Conservation (phyloP, 2,797 vertebrate genomes). For the Melanotaenia maccullochi region DNA sequence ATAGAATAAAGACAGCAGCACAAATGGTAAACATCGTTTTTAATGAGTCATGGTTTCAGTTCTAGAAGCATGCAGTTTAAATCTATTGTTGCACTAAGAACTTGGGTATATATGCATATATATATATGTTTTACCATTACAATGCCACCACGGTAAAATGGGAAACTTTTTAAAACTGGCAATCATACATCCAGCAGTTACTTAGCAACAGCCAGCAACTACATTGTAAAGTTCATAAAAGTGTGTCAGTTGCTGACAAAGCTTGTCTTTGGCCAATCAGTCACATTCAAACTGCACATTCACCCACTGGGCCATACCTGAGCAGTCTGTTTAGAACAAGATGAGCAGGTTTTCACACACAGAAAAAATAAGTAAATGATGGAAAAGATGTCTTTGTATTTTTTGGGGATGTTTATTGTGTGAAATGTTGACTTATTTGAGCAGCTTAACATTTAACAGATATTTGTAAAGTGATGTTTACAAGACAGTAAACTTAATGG, state of each 20-base stretch:
- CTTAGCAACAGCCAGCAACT: slow-evolving; percentile 62
- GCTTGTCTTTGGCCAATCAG: slow-evolving; percentile 23
- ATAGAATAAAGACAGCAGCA: neutral
- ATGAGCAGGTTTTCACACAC: slow-evolving; percentile 43
- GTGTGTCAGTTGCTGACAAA: slow-evolving; percentile 23
- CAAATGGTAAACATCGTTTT: neutral
- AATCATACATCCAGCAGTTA: slow-evolving; percentile 45
- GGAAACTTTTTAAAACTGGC: slow-evolving; percentile 23
- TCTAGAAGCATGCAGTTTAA: neutral
- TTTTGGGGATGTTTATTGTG: neutral
- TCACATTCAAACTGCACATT: slow-evolving; percentile 29
- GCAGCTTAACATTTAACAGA: neutral
- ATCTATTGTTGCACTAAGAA: neutral
- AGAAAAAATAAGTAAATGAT: no score
- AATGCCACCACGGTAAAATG: slow-evolving; percentile 30
- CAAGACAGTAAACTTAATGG: neutral
- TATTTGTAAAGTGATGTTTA: neutral
- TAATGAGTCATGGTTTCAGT: neutral
- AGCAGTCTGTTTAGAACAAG: slow-evolving; percentile 44
- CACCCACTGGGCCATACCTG: slow-evolving; percentile 5
- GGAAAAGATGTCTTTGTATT: no score
- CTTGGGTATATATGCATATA: neutral
- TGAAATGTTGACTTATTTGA: neutral
- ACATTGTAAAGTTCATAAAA: slow-evolving; percentile 35
- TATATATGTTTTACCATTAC: slow-evolving; percentile 1